Evolutionary conservation across 2,113 vertebrate species (phyloP), one percentile per base, ranked within the genome.

Genomic region (Noturus placidus): DNA sequence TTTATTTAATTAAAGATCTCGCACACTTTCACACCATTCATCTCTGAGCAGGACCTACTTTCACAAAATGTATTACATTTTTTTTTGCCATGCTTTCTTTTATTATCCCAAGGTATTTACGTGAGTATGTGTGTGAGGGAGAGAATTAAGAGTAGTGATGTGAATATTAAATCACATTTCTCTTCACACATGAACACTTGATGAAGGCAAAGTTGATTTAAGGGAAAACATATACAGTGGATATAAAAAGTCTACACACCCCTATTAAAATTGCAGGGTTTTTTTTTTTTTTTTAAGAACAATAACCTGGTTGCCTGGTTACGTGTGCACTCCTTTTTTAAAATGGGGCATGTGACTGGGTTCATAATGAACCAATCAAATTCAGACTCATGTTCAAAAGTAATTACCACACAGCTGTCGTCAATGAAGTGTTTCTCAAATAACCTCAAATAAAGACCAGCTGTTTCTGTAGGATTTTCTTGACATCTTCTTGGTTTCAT

Each of bases 141-240:
- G 57, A 56, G 46, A 56, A 61, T 56, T 74, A 65, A 46, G 57
- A 35, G 70, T 52, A 57, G 33, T 38, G 65, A 85, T 7, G 25
- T 85, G 79, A 86, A 85, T 52, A 35, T 69, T 67, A 81, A 22
- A 72, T 83, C 15, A 57, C 72, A 59, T 83, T 56, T 69, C 80
- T 46, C 27, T 2, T 85, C 14, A 27, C 86, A 61, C 20, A 42
- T 61, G 27, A 74, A 82, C 67, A 88, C 56, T 67, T n/a, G 52
- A 33, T 74, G 13, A 61, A 63, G 38, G 70, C 30, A 25, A 30
- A 59, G n/a, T 69, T n/a, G 46, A 50, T 78, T 76, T 42, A 20
- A 84, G n/a, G 8, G 56, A 46, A 59, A 63, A 87, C n/a, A 5
- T 65, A 8, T 56, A 74, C 14, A 35, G 63, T 52, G 85, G 54